Evolutionary conservation across 2,113 vertebrate species (phyloP), one percentile per base, ranked within the genome.

Genomic region (Strix aluco): DNA sequence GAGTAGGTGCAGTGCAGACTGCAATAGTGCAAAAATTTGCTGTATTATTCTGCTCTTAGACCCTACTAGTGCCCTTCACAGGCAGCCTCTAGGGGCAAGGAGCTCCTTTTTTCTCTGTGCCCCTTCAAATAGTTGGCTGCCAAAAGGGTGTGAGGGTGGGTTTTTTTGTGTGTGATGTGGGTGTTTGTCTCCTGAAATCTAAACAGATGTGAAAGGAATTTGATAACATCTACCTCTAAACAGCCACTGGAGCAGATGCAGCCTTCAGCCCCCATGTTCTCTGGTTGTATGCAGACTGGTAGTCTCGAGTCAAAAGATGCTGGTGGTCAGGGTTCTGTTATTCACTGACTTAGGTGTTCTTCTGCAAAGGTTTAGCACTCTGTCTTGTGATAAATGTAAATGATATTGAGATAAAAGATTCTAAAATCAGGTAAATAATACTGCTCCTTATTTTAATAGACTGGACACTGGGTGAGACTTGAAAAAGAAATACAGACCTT

Each of bases 1-100:
- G 75, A 86, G 90, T 81, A 94, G 86, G 89, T 96, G 84, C 86
- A 74, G 74, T 77, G 66, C 92, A 92, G 94, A 20, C 91, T 91
- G 92, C 92, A 70, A 8, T 6, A 66, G 74, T 95, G 84, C 84
- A 91, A 61, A 74, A 80, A 55, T 70, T 49, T 29, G 42, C 29
- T 46, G 16, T 61, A 3, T 85, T 87, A 25, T 40, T 87, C 55
- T 70, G 62, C 86, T 89, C 46, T 58, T 90, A 1, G 9, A 82
- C 78, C 55, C 59, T 44, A 5, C 26, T 16, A 8, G n/a, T 89
- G 73, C 86, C 92, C 74, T 95, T 92, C n/a, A 5, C 49, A 25
- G 61, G 81, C 67, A 77, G 70, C 62, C 78, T 61, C 61, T 22
- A 44, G 77, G 86, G 66, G 38, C 3, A 1, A 80, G 88, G 62